Conservation (phyloP, 2,888 invertebrate genomes). For the Allacma fusca region DNA sequence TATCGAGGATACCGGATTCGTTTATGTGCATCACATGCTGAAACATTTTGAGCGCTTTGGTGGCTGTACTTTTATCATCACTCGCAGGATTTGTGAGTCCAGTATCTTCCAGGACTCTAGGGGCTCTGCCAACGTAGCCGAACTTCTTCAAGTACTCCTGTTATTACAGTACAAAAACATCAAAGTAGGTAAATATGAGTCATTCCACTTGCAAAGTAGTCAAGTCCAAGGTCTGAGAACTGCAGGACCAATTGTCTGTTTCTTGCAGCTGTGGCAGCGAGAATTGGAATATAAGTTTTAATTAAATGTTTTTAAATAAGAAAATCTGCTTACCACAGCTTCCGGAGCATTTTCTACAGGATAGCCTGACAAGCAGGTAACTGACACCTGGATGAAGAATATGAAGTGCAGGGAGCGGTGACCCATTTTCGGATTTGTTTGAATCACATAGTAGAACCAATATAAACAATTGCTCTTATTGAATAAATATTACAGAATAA, state of each 20-base stretch:
- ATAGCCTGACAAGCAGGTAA: neutral
- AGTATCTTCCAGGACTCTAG: slow-evolving; percentile 28
- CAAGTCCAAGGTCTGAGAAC: no score
- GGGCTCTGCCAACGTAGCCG: slow-evolving; percentile 47
- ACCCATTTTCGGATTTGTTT: neutral
- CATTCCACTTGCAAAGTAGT: no score
- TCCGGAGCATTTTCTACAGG: neutral
- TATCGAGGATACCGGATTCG: slow-evolving; percentile 73
- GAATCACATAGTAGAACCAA: no score
- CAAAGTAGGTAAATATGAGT: no score
- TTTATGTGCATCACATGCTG: slow-evolving; percentile 45
- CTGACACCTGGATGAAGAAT: neutral
- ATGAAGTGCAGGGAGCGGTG: neutral
- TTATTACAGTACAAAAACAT: no score
- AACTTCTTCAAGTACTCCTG: slow-evolving; percentile 56
- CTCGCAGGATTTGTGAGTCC: no score
- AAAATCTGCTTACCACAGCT: slow-evolving; percentile 7
- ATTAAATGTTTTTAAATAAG: neutral
- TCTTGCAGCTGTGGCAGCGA: no score
- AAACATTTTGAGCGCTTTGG: slow-evolving; percentile 49
- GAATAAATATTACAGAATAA: no score
- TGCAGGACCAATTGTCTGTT: no score
- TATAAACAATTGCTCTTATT: no score
- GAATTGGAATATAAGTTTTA: no score
- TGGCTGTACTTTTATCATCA: no score